phyloP scores from a whole-genome alignment of 1,140 invertebrate species.

The Megathymus violae region DNA sequence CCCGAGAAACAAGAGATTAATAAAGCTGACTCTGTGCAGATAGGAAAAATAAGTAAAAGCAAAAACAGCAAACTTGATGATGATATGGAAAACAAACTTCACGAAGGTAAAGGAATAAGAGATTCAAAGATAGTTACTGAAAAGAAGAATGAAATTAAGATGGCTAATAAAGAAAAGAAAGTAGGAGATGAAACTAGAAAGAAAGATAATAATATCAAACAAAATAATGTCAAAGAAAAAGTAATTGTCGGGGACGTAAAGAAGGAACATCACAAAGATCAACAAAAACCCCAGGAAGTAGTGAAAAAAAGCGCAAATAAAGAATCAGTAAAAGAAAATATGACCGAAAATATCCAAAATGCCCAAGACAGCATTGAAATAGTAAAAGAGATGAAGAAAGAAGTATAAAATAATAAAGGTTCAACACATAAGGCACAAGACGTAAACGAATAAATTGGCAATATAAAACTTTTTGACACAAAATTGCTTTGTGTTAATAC shows the following conservation, averaged over 20 bases:
- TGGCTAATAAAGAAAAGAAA: conserved; percentile 3
- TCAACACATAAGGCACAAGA: no score
- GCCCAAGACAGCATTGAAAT: neutral
- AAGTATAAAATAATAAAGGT: neutral
- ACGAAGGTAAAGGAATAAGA: neutral
- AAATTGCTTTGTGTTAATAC: no score
- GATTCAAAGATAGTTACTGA: neutral
- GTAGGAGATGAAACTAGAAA: conserved; percentile 4
- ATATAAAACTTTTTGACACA: no score
- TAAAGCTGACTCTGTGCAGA: conserved; percentile 12
- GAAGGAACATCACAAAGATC: neutral
- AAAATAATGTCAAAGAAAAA: conserved; percentile 3
- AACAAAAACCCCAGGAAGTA: conserved; percentile 11
- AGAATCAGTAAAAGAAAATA: no score
- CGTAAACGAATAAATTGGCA: no score
- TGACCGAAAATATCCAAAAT: no score
- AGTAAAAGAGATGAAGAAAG: conserved; percentile 9
- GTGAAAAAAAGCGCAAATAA: neutral
- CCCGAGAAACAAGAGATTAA: conserved; percentile 3
- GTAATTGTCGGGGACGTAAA: no score
- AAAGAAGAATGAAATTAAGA: conserved; percentile 6
- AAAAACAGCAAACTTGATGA: neutral
- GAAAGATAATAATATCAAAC: conserved; percentile 2
- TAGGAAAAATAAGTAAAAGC: conserved; percentile 10
- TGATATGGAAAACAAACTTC: conserved; percentile 3